Evolutionary conservation across 2,888 invertebrate genomes (phyloP).

Genomic region (Mythimna impura): DNA sequence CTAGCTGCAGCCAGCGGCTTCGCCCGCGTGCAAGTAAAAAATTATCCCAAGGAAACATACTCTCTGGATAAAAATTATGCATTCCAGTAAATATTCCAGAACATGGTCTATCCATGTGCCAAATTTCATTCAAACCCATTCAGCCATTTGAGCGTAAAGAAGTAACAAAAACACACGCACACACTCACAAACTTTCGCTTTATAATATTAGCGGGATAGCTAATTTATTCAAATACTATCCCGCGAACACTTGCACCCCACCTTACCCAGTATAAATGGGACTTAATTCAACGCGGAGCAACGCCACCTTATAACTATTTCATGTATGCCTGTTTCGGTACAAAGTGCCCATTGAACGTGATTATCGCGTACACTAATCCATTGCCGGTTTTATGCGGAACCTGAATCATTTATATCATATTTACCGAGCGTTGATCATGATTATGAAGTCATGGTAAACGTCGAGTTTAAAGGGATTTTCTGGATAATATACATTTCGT

Average conservation of each 20-base stretch:
- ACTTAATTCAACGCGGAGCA: conserved; percentile 58
- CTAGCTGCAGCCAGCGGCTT: too few relatives aligned
- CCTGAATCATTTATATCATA: conserved; percentile 38
- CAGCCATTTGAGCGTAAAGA: too few relatives aligned
- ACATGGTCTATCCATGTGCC: too few relatives aligned
- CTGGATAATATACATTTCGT: neutral
- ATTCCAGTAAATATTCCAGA: too few relatives aligned
- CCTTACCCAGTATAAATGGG: conserved; percentile 49
- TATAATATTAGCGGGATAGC: too few relatives aligned
- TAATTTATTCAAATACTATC: neutral
- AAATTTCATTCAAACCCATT: too few relatives aligned
- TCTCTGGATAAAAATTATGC: too few relatives aligned
- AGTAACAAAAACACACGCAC: too few relatives aligned
- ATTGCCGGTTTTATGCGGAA: conserved; percentile 45
- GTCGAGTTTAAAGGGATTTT: neutral
- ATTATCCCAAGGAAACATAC: too few relatives aligned
- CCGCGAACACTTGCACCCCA: conserved; percentile 27
- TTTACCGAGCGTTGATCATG: conserved; percentile 24
- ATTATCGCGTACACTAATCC: conserved; percentile 54
- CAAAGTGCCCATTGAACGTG: conserved; percentile 44
- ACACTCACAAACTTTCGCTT: too few relatives aligned
- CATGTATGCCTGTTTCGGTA: conserved; percentile 58
- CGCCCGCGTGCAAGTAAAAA: too few relatives aligned
- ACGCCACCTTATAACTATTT: conserved; percentile 62
- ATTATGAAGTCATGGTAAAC: conserved; percentile 9